Conservation (phyloP, 2,888 invertebrate genomes). For the Mayetiola destructor region DNA sequence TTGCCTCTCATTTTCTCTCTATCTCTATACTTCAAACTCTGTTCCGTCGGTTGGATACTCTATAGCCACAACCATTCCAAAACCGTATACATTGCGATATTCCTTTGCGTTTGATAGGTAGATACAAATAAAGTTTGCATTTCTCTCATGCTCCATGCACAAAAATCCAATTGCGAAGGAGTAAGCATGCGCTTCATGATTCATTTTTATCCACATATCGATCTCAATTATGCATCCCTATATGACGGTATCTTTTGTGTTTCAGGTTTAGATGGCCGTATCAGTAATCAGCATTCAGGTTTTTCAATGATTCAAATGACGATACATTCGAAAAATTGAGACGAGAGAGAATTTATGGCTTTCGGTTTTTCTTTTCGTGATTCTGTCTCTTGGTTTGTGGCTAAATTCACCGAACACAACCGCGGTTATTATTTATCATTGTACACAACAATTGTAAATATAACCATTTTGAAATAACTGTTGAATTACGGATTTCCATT, state of each 20-base stretch:
- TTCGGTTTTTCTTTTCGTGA: not conserved
- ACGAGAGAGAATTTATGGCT: not conserved
- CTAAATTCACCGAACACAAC: not conserved
- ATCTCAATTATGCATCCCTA: not conserved
- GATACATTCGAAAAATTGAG: no score
- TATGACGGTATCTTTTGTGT: constrained; percentile 4
- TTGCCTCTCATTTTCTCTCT: not conserved
- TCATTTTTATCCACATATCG: not conserved
- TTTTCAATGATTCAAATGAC: no score
- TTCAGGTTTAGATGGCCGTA: not conserved
- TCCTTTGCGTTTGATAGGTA: no score
- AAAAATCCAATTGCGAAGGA: no score
- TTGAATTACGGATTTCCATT: no score
- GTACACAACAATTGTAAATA: no score
- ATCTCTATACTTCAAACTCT: not conserved
- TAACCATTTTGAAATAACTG: no score
- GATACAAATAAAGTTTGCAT: no score
- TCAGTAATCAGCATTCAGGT: not conserved
- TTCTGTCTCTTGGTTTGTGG: constrained; percentile 1
- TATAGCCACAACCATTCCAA: no score
- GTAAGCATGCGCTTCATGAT: not conserved
- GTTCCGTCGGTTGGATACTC: not conserved
- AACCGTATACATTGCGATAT: no score
- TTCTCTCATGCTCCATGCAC: no score
- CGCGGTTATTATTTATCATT: not conserved